Percentiles rank a stretch among this genome's conserved stretches.
phyloP scores from a whole-genome alignment of 2,888 invertebrate species.

The Drosophila acutilabella region DNA sequence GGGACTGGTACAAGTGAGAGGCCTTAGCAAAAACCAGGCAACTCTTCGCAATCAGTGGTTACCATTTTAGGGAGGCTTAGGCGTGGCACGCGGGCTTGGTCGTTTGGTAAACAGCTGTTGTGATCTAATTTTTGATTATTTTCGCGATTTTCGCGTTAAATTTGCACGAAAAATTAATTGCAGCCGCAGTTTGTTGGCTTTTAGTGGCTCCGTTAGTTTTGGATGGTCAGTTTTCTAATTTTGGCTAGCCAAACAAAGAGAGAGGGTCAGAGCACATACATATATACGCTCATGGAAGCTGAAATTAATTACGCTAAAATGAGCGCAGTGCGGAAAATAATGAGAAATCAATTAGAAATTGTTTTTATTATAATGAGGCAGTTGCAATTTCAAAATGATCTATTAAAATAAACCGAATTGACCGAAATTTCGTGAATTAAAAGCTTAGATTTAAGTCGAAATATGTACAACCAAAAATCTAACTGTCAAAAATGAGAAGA shows the following conservation, averaged over 20 bases:
- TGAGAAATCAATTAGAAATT: constrained; percentile 39
- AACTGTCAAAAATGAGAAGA: not conserved
- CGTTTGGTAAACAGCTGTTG: constrained; percentile 36
- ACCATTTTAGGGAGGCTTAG: constrained; percentile 21
- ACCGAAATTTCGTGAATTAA: not conserved
- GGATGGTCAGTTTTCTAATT: constrained; percentile 32
- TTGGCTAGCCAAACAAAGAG: constrained; percentile 8
- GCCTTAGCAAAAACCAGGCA: constrained; percentile 64
- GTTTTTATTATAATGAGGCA: constrained; percentile 7
- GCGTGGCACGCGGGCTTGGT: constrained; percentile 1
- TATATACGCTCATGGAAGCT: constrained; percentile 9
- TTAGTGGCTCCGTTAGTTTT: constrained; percentile 31
- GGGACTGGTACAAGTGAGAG: constrained; percentile 42
- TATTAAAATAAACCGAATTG: not conserved
- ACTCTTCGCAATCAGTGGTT: constrained; percentile 68
- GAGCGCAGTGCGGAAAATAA: constrained; percentile 25
- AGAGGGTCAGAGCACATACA: not conserved
- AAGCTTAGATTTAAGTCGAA: not conserved
- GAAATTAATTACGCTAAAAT: constrained; percentile 47
- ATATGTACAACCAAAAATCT: not conserved
- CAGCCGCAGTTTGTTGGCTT: constrained; percentile 56
- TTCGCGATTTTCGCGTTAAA: constrained; percentile 68
- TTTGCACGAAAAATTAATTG: constrained; percentile 71
- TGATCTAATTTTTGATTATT: constrained; percentile 76
- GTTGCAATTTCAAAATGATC: not conserved